These are phyloP conservation scores for Caenorhabditis panamensis DNA, from an alignment of 2,888 invertebrate genomes.

Conservation along the genomic window DNA sequence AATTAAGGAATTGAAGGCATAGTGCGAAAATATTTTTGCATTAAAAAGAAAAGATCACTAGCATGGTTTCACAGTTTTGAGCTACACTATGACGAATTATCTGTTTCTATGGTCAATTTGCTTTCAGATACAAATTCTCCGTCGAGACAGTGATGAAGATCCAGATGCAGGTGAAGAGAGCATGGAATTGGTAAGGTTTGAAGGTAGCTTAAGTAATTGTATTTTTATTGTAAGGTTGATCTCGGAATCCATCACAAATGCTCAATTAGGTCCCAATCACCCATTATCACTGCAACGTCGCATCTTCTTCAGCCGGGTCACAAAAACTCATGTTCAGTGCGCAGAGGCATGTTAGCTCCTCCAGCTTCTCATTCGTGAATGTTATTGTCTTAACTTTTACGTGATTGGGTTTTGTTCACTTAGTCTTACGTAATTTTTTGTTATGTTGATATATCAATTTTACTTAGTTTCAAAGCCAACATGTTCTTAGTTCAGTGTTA, in stretches of 20 bases:
- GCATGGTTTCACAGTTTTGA: conserved; percentile 45
- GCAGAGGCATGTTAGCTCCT: conserved; percentile 65
- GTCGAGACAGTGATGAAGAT: conserved; percentile 72
- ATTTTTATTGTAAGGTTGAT: no score
- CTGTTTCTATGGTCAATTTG: no score
- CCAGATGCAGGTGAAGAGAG: conserved; percentile 71
- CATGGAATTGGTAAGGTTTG: conserved; percentile 73
- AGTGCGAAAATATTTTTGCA: no score
- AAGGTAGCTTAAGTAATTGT: no score
- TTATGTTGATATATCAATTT: not conserved
- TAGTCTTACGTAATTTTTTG: not conserved
- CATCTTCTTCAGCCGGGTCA: conserved; percentile 59
- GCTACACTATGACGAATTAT: no score
- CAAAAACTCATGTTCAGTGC: conserved; percentile 63
- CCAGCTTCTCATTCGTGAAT: conserved; percentile 57
- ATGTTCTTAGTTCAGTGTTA: not conserved
- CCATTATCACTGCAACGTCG: conserved; percentile 42
- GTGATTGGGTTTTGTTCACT: not conserved
- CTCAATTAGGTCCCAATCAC: conserved; percentile 67
- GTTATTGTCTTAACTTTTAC: conserved; percentile 1
- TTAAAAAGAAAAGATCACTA: not conserved
- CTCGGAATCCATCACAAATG: conserved; percentile 69
- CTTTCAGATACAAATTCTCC: conserved; percentile 69
- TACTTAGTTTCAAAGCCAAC: not conserved
- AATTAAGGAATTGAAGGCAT: no score